Percentiles rank a stretch among this genome's conserved stretches.
Conservation (phyloP, 2,113 vertebrate species). For the Syngnathus floridae region DNA sequence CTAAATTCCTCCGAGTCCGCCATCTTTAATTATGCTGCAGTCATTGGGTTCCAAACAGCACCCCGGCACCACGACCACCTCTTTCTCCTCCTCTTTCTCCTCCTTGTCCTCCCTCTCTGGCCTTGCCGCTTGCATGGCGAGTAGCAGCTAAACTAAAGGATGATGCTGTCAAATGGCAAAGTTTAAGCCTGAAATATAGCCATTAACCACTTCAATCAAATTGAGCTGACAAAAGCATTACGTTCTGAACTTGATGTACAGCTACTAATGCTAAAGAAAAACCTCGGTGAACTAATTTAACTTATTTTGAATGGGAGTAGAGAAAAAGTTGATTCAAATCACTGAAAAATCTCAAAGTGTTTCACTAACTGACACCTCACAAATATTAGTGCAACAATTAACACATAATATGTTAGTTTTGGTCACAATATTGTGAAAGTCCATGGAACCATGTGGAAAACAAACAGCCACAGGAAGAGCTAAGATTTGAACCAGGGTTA, state of each 20-base stretch:
- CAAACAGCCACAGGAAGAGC: too few relatives aligned
- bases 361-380: too few relatives aligned
- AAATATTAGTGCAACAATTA: too few relatives aligned
- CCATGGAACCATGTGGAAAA: too few relatives aligned
- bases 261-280: neutral
- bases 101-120: neutral
- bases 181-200: neutral
- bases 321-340: too few relatives aligned
- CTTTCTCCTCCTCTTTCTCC: neutral
- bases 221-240: neutral
- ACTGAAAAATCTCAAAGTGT: too few relatives aligned
- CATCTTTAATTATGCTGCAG: constrained; percentile 65
- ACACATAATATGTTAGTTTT: too few relatives aligned
- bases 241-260: neutral
- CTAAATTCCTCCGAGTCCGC: constrained; percentile 63
- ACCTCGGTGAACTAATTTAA: too few relatives aligned
- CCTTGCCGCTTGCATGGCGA: neutral
- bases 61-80: neutral
- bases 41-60: constrained; percentile 32
- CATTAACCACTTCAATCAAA: neutral
- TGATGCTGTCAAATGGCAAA: neutral
- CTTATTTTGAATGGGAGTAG: too few relatives aligned
- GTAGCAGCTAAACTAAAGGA: neutral
- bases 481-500: neutral
- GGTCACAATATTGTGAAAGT: too few relatives aligned